A percentile compares a stretch with the other conserved stretches of the same genome.
Evolutionary conservation across 53 echinoderm and acorn worm species (phyloP).

Genomic region (Zoroaster sp.): DNA sequence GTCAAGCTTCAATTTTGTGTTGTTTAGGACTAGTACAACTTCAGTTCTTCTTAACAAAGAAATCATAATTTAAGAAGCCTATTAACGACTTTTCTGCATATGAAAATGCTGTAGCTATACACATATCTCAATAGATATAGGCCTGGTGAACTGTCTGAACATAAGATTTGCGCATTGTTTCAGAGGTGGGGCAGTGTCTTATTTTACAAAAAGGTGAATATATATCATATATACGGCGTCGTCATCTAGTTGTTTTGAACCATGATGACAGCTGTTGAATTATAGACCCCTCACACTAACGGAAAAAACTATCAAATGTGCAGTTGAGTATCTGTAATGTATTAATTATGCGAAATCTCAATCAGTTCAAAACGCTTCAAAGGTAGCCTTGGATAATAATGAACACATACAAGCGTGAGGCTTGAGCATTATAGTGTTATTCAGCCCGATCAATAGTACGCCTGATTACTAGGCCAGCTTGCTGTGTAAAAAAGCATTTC

Average conservation of each 20-base stretch:
- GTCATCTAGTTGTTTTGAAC: not conserved
- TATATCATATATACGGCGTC: too few species aligned
- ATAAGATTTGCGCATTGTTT: too few species aligned
- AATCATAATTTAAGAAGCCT: too few species aligned
- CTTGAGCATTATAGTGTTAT: not conserved
- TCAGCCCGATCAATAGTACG: constrained; percentile 16
- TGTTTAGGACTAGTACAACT: too few species aligned
- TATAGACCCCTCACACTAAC: not conserved
- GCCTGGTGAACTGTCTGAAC: too few species aligned
- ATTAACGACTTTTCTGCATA: too few species aligned
- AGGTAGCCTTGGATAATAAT: not conserved
- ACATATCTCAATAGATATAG: too few species aligned
- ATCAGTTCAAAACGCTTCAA: constrained; percentile 3
- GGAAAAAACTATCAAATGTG: not conserved
- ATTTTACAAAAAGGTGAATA: too few species aligned
- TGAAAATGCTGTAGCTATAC: too few species aligned
- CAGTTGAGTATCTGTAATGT: not conserved
- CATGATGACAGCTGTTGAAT: not conserved
- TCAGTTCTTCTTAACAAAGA: too few species aligned
- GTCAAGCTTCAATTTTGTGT: not conserved
- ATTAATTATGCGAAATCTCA: constrained; percentile 5
- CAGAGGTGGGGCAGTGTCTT: too few species aligned
- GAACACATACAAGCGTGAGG: not conserved
- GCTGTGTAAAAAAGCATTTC: constrained; percentile 40
- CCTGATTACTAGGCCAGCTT: constrained; percentile 45